Conservation (phyloP, 2,888 invertebrate genomes). For the Drosophila falleni region DNA sequence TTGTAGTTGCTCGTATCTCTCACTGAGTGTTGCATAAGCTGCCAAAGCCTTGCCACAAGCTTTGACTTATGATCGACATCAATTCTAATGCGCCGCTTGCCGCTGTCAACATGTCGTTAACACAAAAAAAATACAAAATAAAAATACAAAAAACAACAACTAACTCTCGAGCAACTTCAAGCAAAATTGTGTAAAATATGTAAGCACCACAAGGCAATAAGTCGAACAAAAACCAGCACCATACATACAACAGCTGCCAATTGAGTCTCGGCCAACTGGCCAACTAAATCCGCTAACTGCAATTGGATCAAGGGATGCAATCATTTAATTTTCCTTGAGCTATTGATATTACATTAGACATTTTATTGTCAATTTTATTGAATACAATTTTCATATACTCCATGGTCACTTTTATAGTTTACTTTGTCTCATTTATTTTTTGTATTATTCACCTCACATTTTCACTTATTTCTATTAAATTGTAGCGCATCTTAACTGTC, state of each 20-base stretch:
- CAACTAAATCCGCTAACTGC: slow-evolving; percentile 43
- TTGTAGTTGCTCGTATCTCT: slow-evolving; percentile 14
- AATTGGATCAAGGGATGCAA: slow-evolving; percentile 13
- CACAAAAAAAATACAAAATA: slow-evolving; percentile 33
- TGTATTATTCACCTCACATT: background rate
- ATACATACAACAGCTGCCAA: slow-evolving; percentile 21
- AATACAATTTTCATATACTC: background rate
- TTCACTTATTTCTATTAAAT: background rate
- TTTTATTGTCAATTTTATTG: background rate
- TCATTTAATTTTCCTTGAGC: background rate
- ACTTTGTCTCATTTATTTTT: too few relatives aligned
- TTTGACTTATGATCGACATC: slow-evolving; percentile 81
- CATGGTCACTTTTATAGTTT: too few relatives aligned
- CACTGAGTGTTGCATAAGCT: slow-evolving; percentile 59
- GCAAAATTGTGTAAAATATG: slow-evolving; percentile 44
- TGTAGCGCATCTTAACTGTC: slow-evolving; percentile 34
- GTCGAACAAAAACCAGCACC: slow-evolving; percentile 24
- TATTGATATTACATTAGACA: background rate
- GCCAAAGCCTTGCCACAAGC: slow-evolving; percentile 70
- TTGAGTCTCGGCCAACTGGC: slow-evolving; percentile 47
- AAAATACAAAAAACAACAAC: slow-evolving; percentile 25
- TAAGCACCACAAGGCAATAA: slow-evolving; percentile 29
- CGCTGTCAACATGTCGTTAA: slow-evolving; percentile 81
- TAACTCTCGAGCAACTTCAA: slow-evolving; percentile 19
- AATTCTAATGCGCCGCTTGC: slow-evolving; percentile 78